Evolutionary conservation across 1,140 invertebrate species (phyloP), one percentile per base, ranked within the genome.

Genomic region (Drosophila varians): DNA sequence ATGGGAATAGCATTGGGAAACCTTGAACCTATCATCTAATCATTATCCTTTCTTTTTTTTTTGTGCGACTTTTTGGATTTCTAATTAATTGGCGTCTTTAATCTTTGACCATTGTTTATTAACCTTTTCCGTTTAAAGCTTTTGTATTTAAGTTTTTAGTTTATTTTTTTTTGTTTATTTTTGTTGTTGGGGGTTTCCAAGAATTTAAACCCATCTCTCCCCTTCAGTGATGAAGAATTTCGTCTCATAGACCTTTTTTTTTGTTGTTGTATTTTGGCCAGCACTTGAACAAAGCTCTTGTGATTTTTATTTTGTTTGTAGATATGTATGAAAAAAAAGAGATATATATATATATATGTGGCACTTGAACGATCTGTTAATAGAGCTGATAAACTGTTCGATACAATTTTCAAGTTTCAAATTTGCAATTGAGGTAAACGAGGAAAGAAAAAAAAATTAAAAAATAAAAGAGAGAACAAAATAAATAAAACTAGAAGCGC

Each of bases 341-440:
- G n/a, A n/a, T 31, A 31, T 31, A 8, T 31, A 31, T 11, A 11
- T 31, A 31, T 31, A 31, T n/a, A 31, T 31, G n/a, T 31, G 11
- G 48, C 80, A 83, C 71, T 79, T 84, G 64, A 79, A 55, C 52
- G 71, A 79, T 84, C 79, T 75, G 80, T 83, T 83, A 86, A 83
- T 83, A 83, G 76, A 84, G 79, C 80, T 86, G 80, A 84, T 86
- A 76, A 84, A 84, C 46, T 80, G 72, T 86, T 80, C 65, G 72
- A 86, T 78, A 84, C 58, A 84, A 66, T 84, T 78, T 84, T 57
- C 28, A 28, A 48, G 21, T 40, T 42, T 55, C 36, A 19, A 42
- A 68, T 66, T 68, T 38, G 61, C 64, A 62, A 36, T 31, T 46
- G 36, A 48, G 45, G 61, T 42, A 49, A n/a, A n/a, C n/a, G n/a